A percentile compares a stretch with the other conserved stretches of the same genome.
Evolutionary conservation across 2,888 invertebrate species (phyloP).

Genomic region (Eustalomyia histrio): DNA sequence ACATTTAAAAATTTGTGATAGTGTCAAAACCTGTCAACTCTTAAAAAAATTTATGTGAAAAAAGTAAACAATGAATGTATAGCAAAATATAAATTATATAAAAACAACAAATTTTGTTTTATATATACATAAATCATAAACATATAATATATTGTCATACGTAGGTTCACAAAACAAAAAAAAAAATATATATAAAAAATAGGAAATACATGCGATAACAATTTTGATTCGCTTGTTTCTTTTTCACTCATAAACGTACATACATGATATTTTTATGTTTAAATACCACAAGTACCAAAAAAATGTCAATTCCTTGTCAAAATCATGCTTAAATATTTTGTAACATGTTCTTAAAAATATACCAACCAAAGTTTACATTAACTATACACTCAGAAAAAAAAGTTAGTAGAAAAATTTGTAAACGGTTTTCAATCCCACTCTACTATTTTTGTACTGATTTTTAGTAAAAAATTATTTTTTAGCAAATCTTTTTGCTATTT

Average conservation of each 20-base stretch:
- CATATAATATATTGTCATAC: background rate
- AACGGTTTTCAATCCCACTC: no score
- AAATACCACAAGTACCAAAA: slow-evolving; percentile 39
- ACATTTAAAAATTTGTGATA: slow-evolving; percentile 45
- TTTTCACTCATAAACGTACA: background rate
- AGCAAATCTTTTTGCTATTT: no score
- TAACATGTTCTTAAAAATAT: slow-evolving; percentile 3
- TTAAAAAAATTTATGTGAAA: slow-evolving; percentile 49
- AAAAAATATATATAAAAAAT: no score
- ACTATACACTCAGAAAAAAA: no score
- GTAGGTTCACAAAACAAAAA: background rate
- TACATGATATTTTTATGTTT: background rate
- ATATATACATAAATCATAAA: slow-evolving; percentile 44
- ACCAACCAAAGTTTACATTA: no score
- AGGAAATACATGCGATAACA: slow-evolving; percentile 53
- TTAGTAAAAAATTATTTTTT: no score
- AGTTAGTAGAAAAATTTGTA: no score
- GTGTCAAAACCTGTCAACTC: slow-evolving; percentile 58
- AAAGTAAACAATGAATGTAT: background rate
- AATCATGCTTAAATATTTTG: slow-evolving; percentile 27
- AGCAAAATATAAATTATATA: slow-evolving; percentile 1
- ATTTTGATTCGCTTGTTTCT: slow-evolving; percentile 14
- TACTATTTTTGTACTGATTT: no score
- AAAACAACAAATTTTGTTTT: slow-evolving; percentile 21
- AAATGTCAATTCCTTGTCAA: slow-evolving; percentile 53